phyloP scores from a whole-genome alignment of 2,113 vertebrate genomes.

The Cyprinodon tularosa region DNA sequence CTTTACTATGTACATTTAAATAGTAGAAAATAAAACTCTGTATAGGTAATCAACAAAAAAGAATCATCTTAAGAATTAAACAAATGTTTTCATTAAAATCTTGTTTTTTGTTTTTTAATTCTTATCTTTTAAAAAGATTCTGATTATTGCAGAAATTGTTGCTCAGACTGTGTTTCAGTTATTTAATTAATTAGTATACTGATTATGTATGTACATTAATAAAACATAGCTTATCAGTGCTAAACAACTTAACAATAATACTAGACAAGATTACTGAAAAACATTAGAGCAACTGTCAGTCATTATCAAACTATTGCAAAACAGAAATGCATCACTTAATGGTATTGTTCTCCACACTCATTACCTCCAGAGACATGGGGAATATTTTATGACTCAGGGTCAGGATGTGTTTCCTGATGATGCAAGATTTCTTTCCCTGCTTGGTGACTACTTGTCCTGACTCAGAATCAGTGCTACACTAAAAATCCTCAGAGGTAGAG shows the following conservation, averaged over 20 bases:
- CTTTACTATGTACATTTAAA: no score
- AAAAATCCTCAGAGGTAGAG: background rate
- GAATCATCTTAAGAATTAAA: no score
- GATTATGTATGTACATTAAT: background rate
- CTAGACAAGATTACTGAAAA: background rate
- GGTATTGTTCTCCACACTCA: background rate
- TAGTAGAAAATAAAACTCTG: no score
- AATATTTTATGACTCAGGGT: conserved; percentile 1
- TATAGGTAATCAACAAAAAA: no score
- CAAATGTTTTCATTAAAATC: no score
- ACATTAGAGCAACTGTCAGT: background rate
- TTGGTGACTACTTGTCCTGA: conserved; percentile 13
- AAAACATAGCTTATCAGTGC: no score
- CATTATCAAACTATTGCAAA: background rate
- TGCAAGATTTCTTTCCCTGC: conserved; percentile 6
- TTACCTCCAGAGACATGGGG: conserved; percentile 1
- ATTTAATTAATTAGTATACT: background rate
- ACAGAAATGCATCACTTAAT: background rate
- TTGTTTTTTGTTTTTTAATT: no score
- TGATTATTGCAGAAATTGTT: background rate
- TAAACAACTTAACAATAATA: background rate
- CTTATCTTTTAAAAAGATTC: no score
- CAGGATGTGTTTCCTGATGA: conserved; percentile 6
- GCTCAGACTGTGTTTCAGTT: background rate
- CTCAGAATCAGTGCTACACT: background rate